These are phyloP conservation scores for Sussaba pulchella DNA, from an alignment of 2,888 invertebrate genomes.

Conservation along the genomic window DNA sequence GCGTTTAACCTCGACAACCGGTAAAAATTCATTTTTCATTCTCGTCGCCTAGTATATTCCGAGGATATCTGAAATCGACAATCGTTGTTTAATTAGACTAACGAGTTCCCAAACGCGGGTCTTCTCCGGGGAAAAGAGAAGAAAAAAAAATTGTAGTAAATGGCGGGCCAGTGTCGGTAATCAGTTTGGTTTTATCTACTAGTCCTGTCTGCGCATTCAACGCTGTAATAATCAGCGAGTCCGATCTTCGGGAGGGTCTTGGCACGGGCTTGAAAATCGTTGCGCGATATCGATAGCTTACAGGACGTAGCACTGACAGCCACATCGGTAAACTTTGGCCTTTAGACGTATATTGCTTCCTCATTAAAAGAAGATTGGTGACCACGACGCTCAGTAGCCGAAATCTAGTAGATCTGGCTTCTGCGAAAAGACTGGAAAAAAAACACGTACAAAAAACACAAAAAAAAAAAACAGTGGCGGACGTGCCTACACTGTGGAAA, in stretches of 20 bases:
- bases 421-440: constrained; percentile 7
- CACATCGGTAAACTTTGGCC: constrained; percentile 44
- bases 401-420: constrained; percentile 38
- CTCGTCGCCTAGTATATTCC: no score
- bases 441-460: background rate
- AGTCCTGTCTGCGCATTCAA: constrained; percentile 34
- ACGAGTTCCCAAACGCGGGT: constrained; percentile 31
- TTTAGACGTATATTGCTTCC: constrained; percentile 51
- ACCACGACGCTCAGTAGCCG: constrained; percentile 34
- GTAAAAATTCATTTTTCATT: no score
- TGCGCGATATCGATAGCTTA: constrained; percentile 4
- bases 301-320: constrained; percentile 14
- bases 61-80: constrained; percentile 1
- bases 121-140: constrained; percentile 13
- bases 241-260: constrained; percentile 48
- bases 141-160: constrained; percentile 9
- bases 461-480: background rate
- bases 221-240: constrained; percentile 49
- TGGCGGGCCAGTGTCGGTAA: constrained; percentile 23
- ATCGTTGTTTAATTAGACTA: constrained; percentile 52
- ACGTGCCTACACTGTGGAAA: constrained; percentile 27
- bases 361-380: constrained; percentile 63
- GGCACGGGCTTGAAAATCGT: constrained; percentile 20
- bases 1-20: no score
- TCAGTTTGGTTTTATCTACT: constrained; percentile 57